Evolutionary conservation across 2,113 vertebrate genomes (phyloP).

Genomic region (Saguinus imperator): DNA sequence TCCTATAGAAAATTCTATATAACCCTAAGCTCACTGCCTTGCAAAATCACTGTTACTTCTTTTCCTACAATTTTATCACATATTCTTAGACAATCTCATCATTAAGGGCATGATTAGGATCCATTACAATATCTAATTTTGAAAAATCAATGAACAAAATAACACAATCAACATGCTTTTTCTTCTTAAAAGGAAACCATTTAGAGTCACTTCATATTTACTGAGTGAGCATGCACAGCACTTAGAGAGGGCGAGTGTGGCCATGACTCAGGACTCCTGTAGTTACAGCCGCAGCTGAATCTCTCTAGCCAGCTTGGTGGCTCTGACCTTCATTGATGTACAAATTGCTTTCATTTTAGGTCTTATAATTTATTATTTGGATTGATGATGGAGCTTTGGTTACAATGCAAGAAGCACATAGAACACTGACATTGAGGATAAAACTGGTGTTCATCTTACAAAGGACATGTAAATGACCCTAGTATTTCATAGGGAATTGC

Average conservation of each 20-base stretch:
- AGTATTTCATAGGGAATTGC: background rate
- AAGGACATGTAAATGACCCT: background rate
- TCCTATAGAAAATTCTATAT: background rate
- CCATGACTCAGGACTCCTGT: accelerated
- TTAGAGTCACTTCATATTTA: background rate
- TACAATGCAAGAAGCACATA: background rate
- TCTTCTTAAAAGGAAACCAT: constrained; percentile 3
- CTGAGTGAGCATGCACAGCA: background rate
- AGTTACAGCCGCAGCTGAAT: background rate
- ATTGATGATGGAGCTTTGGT: background rate
- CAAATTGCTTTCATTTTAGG: background rate
- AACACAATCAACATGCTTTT: background rate
- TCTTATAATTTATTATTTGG: background rate
- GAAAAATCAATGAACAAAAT: constrained; percentile 30
- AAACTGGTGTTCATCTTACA: background rate
- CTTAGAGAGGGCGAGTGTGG: background rate
- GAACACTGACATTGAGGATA: background rate
- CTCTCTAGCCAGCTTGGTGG: background rate
- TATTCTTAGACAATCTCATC: background rate
- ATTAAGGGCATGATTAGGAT: background rate
- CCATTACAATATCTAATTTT: constrained; percentile 32
- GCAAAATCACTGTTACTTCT: background rate
- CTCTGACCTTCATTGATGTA: background rate
- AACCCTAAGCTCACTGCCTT: background rate
- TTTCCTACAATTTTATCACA: background rate